A percentile compares a stretch with the other conserved stretches of the same genome.
These are phyloP conservation scores for Microplitis demolitor DNA, from an alignment of 1,140 invertebrate genomes.

Conservation along the genomic window DNA sequence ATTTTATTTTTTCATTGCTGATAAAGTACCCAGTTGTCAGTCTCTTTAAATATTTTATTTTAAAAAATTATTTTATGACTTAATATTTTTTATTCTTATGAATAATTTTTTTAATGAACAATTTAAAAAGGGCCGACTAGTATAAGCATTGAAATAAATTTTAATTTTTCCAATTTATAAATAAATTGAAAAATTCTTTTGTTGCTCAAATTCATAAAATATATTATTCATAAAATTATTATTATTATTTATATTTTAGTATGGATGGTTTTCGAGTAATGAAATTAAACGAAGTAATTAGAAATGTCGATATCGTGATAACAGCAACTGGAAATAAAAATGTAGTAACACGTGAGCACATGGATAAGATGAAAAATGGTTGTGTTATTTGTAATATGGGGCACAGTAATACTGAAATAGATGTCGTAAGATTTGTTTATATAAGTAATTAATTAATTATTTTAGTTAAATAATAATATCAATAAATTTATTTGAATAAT, in stretches of 20 bases:
- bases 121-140: too few species aligned
- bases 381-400: constrained; percentile 98
- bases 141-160: too few species aligned
- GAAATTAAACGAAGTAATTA: constrained; percentile 92
- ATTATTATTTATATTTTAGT: constrained; percentile 60
- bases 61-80: too few species aligned
- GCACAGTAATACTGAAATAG: constrained; percentile 97
- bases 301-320: constrained; percentile 91
- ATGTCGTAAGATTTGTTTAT: constrained; percentile 74
- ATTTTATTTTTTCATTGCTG: too few species aligned
- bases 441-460: neutral
- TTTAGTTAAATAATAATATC: neutral
- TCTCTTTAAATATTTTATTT: too few species aligned
- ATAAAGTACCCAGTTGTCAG: too few species aligned
- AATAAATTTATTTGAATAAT: constrained; percentile 28
- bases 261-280: constrained; percentile 98
- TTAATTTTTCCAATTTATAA: too few species aligned
- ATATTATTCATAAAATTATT: too few species aligned
- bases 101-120: too few species aligned
- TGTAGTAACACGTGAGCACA: constrained; percentile 91
- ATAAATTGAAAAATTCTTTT: too few species aligned
- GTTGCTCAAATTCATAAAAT: too few species aligned
- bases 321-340: constrained; percentile 97
- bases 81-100: too few species aligned
- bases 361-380: constrained; percentile 97